Evolutionary conservation across 2,888 invertebrate genomes (phyloP).

Genomic region (Rhorus exstirpatorius): DNA sequence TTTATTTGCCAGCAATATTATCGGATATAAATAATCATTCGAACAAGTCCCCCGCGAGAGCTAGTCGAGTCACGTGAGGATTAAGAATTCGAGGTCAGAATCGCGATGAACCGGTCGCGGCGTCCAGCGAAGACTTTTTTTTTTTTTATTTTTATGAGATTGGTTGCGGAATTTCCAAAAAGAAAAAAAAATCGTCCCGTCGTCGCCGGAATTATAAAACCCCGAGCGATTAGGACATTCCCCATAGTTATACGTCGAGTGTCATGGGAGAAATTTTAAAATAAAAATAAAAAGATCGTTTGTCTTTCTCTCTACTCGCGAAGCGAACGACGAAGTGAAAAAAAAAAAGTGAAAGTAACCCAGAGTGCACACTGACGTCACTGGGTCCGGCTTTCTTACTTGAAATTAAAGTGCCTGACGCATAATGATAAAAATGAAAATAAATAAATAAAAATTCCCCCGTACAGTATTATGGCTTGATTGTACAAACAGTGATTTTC

Average conservation of each 20-base stretch:
- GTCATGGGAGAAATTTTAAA: constrained; percentile 3
- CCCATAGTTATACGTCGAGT: constrained; percentile 17
- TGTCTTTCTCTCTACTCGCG: constrained; percentile 2
- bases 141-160: constrained; percentile 27
- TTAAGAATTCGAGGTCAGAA: constrained; percentile 51
- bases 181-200: constrained; percentile 12
- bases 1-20: background rate
- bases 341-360: constrained; percentile 77
- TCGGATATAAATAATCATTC: constrained; percentile 9
- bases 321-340: constrained; percentile 33
- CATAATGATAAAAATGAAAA: background rate
- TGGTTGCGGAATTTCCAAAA: constrained; percentile 12
- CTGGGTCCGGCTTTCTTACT: constrained; percentile 78
- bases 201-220: constrained; percentile 24
- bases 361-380: constrained; percentile 77
- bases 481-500: too few species aligned
- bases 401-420: constrained; percentile 69
- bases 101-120: constrained; percentile 24
- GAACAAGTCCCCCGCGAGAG: constrained; percentile 19
- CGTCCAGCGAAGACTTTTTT: background rate
- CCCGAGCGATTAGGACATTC: constrained; percentile 7
- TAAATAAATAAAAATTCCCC: constrained; percentile 1
- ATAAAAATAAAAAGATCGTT: constrained; percentile 29
- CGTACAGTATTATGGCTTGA: too few species aligned
- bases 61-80: constrained; percentile 32